Evolutionary conservation across 2,113 vertebrate genomes (phyloP).

Genomic region (Halcyon malimbica): DNA sequence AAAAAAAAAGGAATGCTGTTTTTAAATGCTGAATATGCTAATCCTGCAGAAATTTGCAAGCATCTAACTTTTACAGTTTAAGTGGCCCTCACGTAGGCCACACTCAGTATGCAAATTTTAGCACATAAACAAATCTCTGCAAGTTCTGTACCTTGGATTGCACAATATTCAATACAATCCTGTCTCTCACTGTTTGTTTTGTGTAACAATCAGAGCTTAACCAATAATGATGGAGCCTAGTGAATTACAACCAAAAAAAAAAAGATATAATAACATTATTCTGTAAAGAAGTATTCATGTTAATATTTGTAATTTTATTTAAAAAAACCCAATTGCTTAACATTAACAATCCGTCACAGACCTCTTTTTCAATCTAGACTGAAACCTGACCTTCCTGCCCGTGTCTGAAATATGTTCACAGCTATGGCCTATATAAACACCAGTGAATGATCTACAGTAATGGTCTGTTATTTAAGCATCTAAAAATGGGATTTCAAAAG

Average conservation of each 20-base stretch:
- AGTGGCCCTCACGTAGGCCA: not conserved
- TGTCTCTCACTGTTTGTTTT: not conserved
- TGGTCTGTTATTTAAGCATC: not conserved
- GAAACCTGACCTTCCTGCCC: not conserved
- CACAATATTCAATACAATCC: not conserved
- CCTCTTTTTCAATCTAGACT: not conserved
- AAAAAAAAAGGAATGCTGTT: not conserved
- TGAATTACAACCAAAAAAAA: not conserved
- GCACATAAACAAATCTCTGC: not conserved
- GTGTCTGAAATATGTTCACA: not conserved
- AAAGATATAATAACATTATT: not conserved
- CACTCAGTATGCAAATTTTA: not conserved
- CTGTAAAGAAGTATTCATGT: not conserved
- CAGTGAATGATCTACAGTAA: not conserved
- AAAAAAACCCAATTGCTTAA: not conserved
- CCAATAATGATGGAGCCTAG: not conserved
- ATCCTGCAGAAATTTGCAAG: not conserved
- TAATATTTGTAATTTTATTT: not conserved
- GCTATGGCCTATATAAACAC: not conserved
- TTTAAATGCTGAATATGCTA: not conserved
- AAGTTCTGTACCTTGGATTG: not conserved
- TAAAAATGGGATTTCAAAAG: not conserved
- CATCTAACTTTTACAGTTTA: not conserved
- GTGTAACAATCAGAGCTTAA: not conserved
- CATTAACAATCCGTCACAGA: not conserved